Evolutionary conservation across 2,888 invertebrate species (phyloP).

Genomic region (Hemaris fuciformis): DNA sequence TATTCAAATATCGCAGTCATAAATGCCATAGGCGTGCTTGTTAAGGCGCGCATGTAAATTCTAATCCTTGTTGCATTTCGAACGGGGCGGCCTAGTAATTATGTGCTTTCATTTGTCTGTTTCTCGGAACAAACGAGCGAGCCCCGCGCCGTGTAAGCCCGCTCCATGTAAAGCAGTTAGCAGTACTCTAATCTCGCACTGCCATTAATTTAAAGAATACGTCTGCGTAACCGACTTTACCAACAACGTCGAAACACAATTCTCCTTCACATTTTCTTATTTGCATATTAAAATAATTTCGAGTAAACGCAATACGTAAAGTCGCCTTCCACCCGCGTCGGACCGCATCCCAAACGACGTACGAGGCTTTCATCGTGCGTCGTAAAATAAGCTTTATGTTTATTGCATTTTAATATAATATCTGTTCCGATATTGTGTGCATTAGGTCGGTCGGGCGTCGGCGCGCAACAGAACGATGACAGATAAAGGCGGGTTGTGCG

Average conservation of each 20-base stretch:
- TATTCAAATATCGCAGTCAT: constrained; percentile 75
- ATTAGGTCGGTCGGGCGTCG: constrained; percentile 3
- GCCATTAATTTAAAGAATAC: constrained; percentile 81
- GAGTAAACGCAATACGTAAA: constrained; percentile 78
- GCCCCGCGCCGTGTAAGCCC: constrained; percentile 65
- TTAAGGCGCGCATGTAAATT: constrained; percentile 77
- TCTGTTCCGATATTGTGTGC: constrained; percentile 21
- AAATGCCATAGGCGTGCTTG: constrained; percentile 77
- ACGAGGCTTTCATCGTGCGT: constrained; percentile 37
- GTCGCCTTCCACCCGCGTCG: constrained; percentile 61
- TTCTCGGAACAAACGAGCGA: constrained; percentile 75
- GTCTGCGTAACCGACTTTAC: constrained; percentile 76
- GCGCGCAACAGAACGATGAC: constrained; percentile 62
- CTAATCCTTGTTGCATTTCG: constrained; percentile 80
- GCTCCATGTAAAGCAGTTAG: constrained; percentile 80
- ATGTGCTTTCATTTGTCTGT: constrained; percentile 81
- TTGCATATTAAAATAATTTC: constrained; percentile 82
- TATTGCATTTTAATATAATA: constrained; percentile 42
- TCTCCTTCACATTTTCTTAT: constrained; percentile 80
- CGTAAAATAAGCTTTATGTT: constrained; percentile 53
- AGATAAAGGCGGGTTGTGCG: constrained; percentile 80
- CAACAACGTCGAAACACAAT: constrained; percentile 77
- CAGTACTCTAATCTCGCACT: constrained; percentile 78
- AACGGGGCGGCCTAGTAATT: constrained; percentile 79
- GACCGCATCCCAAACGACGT: constrained; percentile 45